A percentile compares a stretch with the other conserved stretches of the same genome.
These are phyloP conservation scores for Drosophila melanocephala DNA, from an alignment of 2,888 invertebrate species.

Conservation along the genomic window DNA sequence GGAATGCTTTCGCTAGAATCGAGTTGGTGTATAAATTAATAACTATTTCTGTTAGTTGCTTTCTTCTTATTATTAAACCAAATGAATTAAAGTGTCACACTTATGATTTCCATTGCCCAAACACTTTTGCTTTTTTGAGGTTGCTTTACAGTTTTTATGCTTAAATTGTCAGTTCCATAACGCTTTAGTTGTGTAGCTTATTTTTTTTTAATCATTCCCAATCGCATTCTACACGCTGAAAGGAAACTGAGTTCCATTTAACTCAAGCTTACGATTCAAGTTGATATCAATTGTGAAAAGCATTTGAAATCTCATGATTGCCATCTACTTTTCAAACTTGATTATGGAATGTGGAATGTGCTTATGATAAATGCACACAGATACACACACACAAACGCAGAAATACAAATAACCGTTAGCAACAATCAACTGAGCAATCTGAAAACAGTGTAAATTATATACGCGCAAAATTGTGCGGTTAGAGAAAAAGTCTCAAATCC, in stretches of 20 bases:
- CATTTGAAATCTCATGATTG: slow-evolving; percentile 28
- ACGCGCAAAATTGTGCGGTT: slow-evolving; percentile 63
- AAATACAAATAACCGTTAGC: slow-evolving; percentile 61
- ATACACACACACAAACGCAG: not conserved
- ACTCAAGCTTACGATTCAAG: not conserved
- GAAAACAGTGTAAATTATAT: slow-evolving; percentile 70
- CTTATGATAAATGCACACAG: slow-evolving; percentile 47
- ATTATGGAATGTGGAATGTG: slow-evolving; percentile 30
- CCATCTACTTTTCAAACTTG: slow-evolving; percentile 41
- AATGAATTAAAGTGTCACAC: not conserved
- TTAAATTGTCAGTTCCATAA: not conserved
- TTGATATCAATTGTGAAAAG: slow-evolving; percentile 14
- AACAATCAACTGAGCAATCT: slow-evolving; percentile 50
- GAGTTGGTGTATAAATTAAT: not conserved
- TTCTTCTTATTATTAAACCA: not conserved
- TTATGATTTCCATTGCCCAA: not conserved
- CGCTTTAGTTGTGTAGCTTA: slow-evolving; percentile 1
- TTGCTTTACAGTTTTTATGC: not conserved
- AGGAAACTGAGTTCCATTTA: not conserved
- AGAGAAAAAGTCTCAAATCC: slow-evolving; percentile 68
- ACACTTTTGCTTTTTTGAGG: not conserved
- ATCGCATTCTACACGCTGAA: slow-evolving; percentile 5
- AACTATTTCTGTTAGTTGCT: not conserved
- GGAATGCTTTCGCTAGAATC: not conserved
- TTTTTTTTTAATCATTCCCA: not conserved